phyloP scores from a whole-genome alignment of 2,113 vertebrate genomes.

The Pygoscelis antarcticus region DNA sequence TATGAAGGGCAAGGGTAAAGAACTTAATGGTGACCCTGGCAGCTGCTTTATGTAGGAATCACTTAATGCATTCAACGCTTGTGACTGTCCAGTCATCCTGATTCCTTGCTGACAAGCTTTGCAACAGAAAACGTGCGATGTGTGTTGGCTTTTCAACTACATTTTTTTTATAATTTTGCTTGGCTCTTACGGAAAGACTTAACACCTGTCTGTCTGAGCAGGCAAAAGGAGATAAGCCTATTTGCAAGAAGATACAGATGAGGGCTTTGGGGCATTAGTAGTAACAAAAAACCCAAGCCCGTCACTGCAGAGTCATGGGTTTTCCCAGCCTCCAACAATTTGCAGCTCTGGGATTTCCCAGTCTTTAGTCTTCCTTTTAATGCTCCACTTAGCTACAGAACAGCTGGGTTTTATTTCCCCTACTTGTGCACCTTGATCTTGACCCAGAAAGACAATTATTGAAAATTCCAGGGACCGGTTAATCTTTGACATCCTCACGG shows the following conservation, averaged over 20 bases:
- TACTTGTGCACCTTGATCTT: neutral
- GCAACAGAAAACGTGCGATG: rapidly evolving
- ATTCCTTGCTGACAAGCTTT: neutral
- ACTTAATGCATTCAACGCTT: rapidly evolving
- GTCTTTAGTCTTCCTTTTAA: neutral
- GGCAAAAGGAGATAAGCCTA: neutral
- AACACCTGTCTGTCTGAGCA: neutral
- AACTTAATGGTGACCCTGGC: neutral
- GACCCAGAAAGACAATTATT: neutral
- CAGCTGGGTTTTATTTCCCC: neutral
- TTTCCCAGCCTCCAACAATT: neutral
- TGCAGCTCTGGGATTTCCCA: neutral
- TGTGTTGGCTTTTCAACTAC: neutral
- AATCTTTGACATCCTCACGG: neutral
- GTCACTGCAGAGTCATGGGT: neutral
- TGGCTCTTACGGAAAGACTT: neutral
- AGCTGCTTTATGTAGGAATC: neutral
- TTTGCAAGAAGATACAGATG: neutral
- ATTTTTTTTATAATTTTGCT: neutral
- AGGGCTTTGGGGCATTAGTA: neutral
- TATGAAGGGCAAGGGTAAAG: neutral
- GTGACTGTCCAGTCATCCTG: neutral
- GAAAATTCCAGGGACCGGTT: neutral
- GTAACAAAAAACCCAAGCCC: no score
- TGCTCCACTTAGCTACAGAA: neutral